A percentile compares a stretch with the other conserved stretches of the same genome.
Evolutionary conservation across 2,113 vertebrate genomes (phyloP).

Genomic region (Anseranas semipalmata): DNA sequence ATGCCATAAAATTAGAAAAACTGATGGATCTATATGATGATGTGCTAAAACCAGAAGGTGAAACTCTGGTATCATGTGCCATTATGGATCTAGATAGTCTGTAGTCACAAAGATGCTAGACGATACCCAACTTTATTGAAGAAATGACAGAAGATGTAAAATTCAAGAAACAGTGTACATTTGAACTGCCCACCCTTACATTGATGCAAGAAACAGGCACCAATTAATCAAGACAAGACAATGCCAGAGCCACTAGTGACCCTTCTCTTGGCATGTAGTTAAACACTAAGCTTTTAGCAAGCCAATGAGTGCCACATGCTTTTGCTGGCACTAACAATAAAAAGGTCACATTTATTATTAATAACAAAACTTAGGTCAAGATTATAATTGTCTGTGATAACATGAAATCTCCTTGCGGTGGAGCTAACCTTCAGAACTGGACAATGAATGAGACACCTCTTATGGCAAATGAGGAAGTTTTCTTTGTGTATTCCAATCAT

Average conservation of each 20-base stretch:
- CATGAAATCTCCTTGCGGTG: background rate
- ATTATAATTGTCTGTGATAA: background rate
- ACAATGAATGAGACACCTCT: background rate
- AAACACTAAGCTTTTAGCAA: background rate
- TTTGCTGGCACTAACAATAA: background rate
- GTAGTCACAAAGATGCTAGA: background rate
- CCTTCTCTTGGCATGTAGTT: background rate
- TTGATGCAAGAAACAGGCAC: background rate
- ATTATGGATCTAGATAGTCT: background rate
- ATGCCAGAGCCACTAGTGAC: background rate
- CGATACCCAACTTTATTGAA: background rate
- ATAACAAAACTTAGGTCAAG: background rate
- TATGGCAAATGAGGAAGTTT: background rate
- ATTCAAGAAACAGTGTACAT: background rate
- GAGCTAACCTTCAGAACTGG: background rate
- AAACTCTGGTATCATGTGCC: accelerated
- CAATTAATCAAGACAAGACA: background rate
- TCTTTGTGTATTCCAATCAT: background rate
- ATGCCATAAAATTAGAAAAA: background rate
- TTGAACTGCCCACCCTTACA: background rate
- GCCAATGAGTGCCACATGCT: background rate
- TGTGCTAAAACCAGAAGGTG: background rate
- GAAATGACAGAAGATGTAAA: background rate
- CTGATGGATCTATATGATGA: background rate
- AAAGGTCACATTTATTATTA: background rate